phyloP scores from a whole-genome alignment of 2,113 vertebrate species.

The Pungitius pungitius region DNA sequence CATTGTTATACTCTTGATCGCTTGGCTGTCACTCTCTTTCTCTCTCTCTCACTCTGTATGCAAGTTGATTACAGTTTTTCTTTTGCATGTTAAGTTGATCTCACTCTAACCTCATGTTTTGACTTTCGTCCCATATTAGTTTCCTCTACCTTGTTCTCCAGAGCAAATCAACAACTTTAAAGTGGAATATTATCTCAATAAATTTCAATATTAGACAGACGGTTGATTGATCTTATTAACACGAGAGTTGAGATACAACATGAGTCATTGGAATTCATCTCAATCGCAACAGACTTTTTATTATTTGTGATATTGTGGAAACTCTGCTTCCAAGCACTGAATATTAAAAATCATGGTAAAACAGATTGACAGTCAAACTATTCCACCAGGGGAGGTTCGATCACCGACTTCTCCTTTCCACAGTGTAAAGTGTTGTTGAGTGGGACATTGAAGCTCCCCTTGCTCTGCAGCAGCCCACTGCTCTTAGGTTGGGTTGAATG shows the following conservation, averaged over 20 bases:
- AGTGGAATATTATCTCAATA: not conserved
- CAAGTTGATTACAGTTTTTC: conserved; percentile 22
- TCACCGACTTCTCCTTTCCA: not conserved
- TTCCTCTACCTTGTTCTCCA: conserved; percentile 8
- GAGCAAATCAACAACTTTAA: not conserved
- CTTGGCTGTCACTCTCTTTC: conserved; percentile 62
- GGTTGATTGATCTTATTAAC: conserved; percentile 13
- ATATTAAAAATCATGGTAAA: conserved; percentile 6
- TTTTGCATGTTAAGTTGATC: conserved; percentile 2
- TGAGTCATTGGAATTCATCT: conserved; percentile 59
- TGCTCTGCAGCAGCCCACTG: not conserved
- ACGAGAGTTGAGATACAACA: not conserved
- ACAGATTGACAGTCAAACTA: conserved; percentile 1
- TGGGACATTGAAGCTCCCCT: no score
- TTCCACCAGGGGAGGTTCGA: not conserved
- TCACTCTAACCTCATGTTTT: not conserved
- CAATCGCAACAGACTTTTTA: conserved; percentile 9
- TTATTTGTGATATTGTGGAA: not conserved
- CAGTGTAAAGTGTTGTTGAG: not conserved
- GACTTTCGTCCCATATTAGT: not conserved
- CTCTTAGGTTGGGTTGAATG: not conserved
- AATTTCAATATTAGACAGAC: conserved; percentile 27
- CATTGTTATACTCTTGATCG: conserved; percentile 66
- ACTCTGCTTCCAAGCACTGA: not conserved
- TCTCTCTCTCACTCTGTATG: conserved; percentile 21